Conservation (phyloP, 2,888 invertebrate genomes). For the Heteromurus nitidus region DNA sequence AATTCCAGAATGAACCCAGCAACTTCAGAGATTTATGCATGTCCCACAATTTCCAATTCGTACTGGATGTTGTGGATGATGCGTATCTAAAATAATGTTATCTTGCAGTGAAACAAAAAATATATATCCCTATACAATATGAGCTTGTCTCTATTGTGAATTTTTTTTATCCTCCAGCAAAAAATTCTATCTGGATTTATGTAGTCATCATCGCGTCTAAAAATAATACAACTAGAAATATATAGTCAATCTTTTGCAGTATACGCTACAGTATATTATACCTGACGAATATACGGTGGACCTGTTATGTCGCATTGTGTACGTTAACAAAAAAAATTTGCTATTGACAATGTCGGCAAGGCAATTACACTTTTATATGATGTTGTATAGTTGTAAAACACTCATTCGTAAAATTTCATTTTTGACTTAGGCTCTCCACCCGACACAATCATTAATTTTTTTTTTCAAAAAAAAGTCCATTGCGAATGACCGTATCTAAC, state of each 20-base stretch:
- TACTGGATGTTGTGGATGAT: no score
- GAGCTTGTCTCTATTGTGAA: no score
- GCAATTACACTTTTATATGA: constrained; percentile 24
- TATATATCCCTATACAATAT: no score
- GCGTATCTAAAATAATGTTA: no score
- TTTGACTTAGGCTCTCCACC: constrained; percentile 33
- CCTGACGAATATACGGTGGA: not conserved
- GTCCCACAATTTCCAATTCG: no score
- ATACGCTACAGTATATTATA: no score
- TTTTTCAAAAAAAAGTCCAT: constrained; percentile 28
- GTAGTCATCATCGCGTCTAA: not conserved
- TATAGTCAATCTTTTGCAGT: no score
- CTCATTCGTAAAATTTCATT: not conserved
- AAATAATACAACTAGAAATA: not conserved
- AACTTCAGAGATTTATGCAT: no score
- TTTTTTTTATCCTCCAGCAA: no score
- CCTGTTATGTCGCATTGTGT: not conserved
- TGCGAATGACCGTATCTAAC: constrained; percentile 38
- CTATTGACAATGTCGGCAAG: not conserved
- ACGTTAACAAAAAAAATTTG: not conserved
- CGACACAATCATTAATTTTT: constrained; percentile 49
- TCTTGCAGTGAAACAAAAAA: no score
- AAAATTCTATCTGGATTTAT: not conserved
- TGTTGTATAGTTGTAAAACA: not conserved
- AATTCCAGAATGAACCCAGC: no score